These are phyloP conservation scores for Peromyscus attwateri DNA, from an alignment of 2,797 vertebrate species.

Conservation along the genomic window DNA sequence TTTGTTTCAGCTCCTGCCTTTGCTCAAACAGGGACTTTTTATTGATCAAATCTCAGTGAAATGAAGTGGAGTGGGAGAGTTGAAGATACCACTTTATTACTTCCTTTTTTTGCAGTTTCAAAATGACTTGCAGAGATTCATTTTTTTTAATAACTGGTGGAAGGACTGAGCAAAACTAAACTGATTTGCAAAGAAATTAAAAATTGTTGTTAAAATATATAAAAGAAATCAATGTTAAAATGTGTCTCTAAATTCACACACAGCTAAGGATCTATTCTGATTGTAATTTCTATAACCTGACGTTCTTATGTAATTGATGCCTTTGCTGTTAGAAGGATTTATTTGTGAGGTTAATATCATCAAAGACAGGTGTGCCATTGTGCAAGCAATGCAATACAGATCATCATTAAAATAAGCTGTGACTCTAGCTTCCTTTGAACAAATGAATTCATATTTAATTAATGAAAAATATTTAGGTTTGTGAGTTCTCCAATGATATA, in stretches of 20 bases:
- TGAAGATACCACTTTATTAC: conserved; percentile 76
- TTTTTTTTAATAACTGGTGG: conserved; percentile 66
- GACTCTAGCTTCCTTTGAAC: conserved; percentile 33
- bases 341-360: conserved; percentile 63
- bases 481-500: neutral
- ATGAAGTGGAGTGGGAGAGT: conserved; percentile 81
- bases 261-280: conserved; percentile 55
- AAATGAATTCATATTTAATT: conserved; percentile 3
- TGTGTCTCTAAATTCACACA: neutral
- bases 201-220: conserved; percentile 64
- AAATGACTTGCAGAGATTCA: conserved; percentile 72
- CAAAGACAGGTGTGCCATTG: conserved; percentile 43
- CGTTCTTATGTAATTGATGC: conserved; percentile 67
- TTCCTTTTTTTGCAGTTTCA: conserved; percentile 72
- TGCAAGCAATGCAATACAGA: conserved; percentile 47
- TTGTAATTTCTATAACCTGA: conserved; percentile 52
- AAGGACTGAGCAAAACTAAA: conserved; percentile 66
- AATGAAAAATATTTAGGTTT: conserved; percentile 65
- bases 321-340: conserved; percentile 70
- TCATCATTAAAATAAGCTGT: conserved; percentile 46
- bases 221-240: conserved; percentile 58
- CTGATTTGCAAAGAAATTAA: conserved; percentile 66
- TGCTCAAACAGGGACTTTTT: conserved; percentile 82
- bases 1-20: conserved; percentile 83
- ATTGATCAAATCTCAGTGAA: conserved; percentile 80